Evolutionary conservation across 2,113 vertebrate species (phyloP).

Genomic region (mouse (Mus musculus)): DNA sequence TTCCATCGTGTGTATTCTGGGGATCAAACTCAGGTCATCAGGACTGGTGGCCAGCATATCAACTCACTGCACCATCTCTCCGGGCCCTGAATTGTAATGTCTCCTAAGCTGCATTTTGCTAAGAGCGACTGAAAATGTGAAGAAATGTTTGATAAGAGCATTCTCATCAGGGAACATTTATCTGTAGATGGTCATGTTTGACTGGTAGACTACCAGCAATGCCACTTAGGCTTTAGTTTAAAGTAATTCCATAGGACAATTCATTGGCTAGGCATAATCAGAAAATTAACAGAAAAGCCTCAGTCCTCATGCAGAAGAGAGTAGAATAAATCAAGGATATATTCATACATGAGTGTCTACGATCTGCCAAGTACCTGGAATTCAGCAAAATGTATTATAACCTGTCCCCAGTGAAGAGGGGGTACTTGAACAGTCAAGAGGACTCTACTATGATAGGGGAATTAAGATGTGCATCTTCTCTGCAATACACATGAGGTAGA

Average conservation of each 20-base stretch:
- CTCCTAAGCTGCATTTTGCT: not conserved
- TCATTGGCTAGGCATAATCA: not conserved
- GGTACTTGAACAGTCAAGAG: not conserved
- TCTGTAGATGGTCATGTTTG: not conserved
- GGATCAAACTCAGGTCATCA: not conserved
- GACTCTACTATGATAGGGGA: not conserved
- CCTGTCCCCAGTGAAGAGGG: not conserved
- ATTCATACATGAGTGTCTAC: not conserved
- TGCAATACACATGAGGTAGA: not conserved
- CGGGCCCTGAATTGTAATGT: not conserved
- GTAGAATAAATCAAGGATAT: not conserved
- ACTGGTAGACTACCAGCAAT: not conserved
- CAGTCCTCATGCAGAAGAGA: not conserved
- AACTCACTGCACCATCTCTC: not conserved
- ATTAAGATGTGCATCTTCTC: not conserved
- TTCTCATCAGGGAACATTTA: not conserved
- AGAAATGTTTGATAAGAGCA: not conserved
- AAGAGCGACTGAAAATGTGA: not conserved
- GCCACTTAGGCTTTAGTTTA: not conserved
- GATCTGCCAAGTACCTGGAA: not conserved
- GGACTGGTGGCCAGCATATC: not conserved
- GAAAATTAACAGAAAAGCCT: not conserved
- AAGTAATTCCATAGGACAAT: conserved; percentile 10
- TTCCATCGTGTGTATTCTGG: too few species aligned
- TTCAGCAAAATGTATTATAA: not conserved